These are phyloP conservation scores for Sakesphorus luctuosus DNA, from an alignment of 2,113 vertebrate species.

Conservation along the genomic window DNA sequence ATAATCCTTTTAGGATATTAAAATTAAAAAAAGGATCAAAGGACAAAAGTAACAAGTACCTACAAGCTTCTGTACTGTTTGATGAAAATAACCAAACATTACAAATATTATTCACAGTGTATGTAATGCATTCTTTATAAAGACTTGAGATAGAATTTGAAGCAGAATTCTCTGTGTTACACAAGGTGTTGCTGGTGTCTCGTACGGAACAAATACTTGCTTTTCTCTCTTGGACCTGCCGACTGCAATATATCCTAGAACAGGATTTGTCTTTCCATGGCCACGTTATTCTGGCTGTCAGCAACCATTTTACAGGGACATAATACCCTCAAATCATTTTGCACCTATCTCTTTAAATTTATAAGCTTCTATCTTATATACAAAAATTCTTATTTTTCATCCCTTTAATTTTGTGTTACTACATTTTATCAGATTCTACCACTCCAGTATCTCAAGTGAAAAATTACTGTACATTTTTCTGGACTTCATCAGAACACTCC, in stretches of 20 bases:
- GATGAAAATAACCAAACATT: background rate
- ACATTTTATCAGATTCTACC: background rate
- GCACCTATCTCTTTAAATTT: background rate
- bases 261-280: background rate
- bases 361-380: background rate
- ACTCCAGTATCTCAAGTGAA: background rate
- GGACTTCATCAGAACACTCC: background rate
- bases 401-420: background rate
- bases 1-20: background rate
- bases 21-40: slow-evolving; percentile 7
- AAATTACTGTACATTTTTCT: background rate
- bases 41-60: background rate
- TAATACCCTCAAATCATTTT: background rate
- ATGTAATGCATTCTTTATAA: background rate
- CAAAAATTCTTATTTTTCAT: background rate
- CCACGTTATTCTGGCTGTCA: background rate
- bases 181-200: background rate
- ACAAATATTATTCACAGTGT: background rate
- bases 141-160: background rate
- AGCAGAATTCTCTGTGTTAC: background rate
- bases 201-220: background rate
- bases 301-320: background rate
- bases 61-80: background rate
- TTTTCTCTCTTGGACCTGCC: background rate
- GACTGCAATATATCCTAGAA: background rate